These are phyloP conservation scores for Stegana nigrithorax DNA, from an alignment of 2,888 invertebrate genomes.

Conservation along the genomic window DNA sequence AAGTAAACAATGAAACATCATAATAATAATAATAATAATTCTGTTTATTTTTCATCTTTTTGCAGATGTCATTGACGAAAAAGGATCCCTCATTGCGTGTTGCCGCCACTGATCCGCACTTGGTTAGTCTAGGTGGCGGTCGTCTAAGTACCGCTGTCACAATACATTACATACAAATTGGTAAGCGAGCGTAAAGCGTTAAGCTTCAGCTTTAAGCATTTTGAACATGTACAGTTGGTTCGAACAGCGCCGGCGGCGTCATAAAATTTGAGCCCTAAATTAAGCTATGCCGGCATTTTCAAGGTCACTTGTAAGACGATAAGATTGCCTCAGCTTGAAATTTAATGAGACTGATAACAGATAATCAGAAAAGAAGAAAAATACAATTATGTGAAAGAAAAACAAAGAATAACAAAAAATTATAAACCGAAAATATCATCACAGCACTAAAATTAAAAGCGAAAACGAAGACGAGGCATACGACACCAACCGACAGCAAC, in stretches of 20 bases:
- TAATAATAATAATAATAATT: slow-evolving; percentile 1
- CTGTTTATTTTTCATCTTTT: slow-evolving; percentile 33
- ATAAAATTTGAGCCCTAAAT: neutral
- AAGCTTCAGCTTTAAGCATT: neutral
- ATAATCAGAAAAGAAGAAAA: too few relatives aligned
- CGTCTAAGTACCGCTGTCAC: slow-evolving; percentile 93
- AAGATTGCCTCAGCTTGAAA: too few relatives aligned
- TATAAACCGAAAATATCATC: too few relatives aligned
- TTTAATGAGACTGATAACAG: too few relatives aligned
- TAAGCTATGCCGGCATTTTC: slow-evolving; percentile 12
- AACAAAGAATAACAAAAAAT: too few relatives aligned
- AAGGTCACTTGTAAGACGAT: slow-evolving; percentile 51
- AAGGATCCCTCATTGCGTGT: slow-evolving; percentile 71
- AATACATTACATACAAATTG: slow-evolving; percentile 88
- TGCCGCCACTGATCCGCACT: slow-evolving; percentile 86
- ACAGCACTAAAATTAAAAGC: too few relatives aligned
- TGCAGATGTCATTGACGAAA: slow-evolving; percentile 68
- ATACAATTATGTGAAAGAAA: too few relatives aligned
- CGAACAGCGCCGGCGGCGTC: neutral
- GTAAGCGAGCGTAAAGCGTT: slow-evolving; percentile 71
- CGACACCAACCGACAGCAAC: neutral
- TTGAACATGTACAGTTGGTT: too few relatives aligned
- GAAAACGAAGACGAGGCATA: neutral
- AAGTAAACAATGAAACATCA: neutral
- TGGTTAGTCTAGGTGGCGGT: slow-evolving; percentile 91